These are phyloP conservation scores for Heliconius charithonia DNA, from an alignment of 2,888 invertebrate genomes.

Conservation along the genomic window DNA sequence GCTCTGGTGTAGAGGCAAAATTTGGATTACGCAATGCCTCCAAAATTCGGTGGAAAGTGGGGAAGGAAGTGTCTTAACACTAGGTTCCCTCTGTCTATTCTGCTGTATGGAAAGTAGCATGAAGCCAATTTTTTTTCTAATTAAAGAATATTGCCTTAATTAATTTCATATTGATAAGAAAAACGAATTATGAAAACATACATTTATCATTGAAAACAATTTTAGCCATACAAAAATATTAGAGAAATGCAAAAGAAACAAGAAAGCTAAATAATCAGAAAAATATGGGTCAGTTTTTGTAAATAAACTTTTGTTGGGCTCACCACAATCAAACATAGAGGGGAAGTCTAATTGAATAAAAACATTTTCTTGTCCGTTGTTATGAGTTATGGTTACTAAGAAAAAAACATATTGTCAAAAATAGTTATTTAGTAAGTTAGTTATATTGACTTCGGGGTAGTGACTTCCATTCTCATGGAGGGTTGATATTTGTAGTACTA, in stretches of 20 bases:
- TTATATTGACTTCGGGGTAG: not conserved
- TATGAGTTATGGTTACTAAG: slow-evolving; percentile 34
- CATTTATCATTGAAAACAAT: not conserved
- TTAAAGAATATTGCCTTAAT: too few relatives aligned
- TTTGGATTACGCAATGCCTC: too few relatives aligned
- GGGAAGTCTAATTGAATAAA: slow-evolving; percentile 33
- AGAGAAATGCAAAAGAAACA: slow-evolving; percentile 9
- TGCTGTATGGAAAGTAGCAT: too few relatives aligned
- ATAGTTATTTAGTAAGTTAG: not conserved
- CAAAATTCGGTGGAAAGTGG: too few relatives aligned
- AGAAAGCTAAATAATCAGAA: not conserved
- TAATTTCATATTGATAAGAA: too few relatives aligned
- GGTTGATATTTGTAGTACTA: too few relatives aligned
- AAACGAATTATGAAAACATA: not conserved
- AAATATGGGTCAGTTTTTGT: slow-evolving; percentile 1
- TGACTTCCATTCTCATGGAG: not conserved
- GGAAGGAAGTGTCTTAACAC: too few relatives aligned
- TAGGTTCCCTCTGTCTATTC: too few relatives aligned
- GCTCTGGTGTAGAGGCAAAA: too few relatives aligned
- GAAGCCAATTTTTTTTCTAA: too few relatives aligned
- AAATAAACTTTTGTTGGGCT: slow-evolving; percentile 15
- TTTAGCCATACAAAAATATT: not conserved
- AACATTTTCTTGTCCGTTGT: slow-evolving; percentile 41
- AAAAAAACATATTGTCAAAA: not conserved
- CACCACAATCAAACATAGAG: slow-evolving; percentile 1